Evolutionary conservation across 2,797 vertebrate genomes (phyloP), one percentile per base, ranked within the genome.

Genomic region (Chromis chromis): DNA sequence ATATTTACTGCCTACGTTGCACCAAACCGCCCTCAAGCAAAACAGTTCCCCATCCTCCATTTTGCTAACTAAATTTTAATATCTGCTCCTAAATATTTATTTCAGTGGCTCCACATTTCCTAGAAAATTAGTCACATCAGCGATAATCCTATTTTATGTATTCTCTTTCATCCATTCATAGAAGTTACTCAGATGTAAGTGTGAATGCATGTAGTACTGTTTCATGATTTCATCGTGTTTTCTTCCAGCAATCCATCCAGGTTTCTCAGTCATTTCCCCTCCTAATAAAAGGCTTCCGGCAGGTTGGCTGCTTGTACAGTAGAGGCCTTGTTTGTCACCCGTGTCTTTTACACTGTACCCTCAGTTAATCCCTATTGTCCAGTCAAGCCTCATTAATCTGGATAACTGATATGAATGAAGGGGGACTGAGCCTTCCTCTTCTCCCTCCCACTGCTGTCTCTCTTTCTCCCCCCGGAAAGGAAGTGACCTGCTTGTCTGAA

Each of bases 401-500:
- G 83, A 91, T 59, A 86, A 86, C 80, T 84, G 72, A 89, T 85
- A 90, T 87, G 83, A 93, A 94, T 90, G 77, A 89, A 84, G 78
- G 70, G 84, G 74, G 70, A 77, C 74, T 62, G 72, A 83, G 53
- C 49, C 70, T 69, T 83, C 76, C 85, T 78, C 80, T 63, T 77
- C 60, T 74, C 86, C 80, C 87, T 74, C 86, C 81, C 75, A 77
- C 63, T 44, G 17, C 50, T 39, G 70, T 75, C 54, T 72, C 65
- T 59, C 70, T 85, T 73, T 86, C 66, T 59, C 62, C 71, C 82
- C 83, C 86, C 69, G 82, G 86, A 90, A 83, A 90, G 89, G 89
- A 94, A 93, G 89, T 93, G 90, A 90, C 90, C 90, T 85, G 85
- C 82, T 94, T 92, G 88, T 93, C 77, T 88, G 87, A 89, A 83